These are phyloP conservation scores for Bugulina stolonifera DNA, from an alignment of 2,888 invertebrate genomes.

Conservation along the genomic window DNA sequence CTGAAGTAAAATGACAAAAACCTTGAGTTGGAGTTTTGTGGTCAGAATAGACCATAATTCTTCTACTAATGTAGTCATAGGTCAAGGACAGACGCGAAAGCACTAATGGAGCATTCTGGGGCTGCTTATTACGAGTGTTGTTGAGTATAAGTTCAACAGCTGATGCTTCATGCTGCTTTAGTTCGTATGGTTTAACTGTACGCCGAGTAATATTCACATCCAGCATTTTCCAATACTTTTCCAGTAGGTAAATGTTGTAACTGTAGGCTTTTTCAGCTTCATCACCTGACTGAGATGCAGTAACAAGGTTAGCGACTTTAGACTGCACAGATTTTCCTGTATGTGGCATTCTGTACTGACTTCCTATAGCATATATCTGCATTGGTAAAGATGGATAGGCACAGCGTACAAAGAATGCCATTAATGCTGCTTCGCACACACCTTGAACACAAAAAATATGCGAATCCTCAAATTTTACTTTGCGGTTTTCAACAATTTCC, in stretches of 20 bases:
- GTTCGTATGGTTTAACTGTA: not conserved
- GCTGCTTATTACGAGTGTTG: not conserved
- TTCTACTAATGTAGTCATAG: slow-evolving; percentile 5
- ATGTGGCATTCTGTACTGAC: not conserved
- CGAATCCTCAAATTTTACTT: not conserved
- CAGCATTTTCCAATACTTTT: not conserved
- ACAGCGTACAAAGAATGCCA: not conserved
- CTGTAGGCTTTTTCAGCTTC: not conserved
- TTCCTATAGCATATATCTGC: not conserved
- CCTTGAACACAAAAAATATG: not conserved
- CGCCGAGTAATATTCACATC: not conserved
- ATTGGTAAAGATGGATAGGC: not conserved
- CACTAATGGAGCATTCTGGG: not conserved
- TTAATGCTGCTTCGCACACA: not conserved
- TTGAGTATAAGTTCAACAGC: not conserved
- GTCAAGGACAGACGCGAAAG: not conserved
- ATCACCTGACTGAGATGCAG: not conserved
- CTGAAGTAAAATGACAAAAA: not conserved
- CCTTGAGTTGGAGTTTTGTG: not conserved
- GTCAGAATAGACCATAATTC: not conserved
- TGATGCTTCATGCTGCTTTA: slow-evolving; percentile 14
- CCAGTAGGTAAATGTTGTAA: not conserved
- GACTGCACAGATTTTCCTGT: not conserved
- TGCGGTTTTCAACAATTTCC: too few relatives aligned
- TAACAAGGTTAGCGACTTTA: not conserved